Percentiles rank a stretch among this genome's conserved stretches.
phyloP scores from a whole-genome alignment of 1,140 invertebrate species.

The Drosophila asahinai region DNA sequence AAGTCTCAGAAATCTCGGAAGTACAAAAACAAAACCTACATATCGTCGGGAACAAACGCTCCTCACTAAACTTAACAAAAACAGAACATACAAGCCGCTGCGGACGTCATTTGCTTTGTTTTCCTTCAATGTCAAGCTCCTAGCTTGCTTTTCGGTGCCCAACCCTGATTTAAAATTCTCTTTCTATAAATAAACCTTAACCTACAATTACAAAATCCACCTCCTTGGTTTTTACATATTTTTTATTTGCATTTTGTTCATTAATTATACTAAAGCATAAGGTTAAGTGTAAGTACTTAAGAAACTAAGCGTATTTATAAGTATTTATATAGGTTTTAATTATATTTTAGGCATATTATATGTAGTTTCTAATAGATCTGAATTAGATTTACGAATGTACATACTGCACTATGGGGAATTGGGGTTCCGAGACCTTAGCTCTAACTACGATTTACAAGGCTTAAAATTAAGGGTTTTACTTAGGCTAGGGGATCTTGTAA shows the following conservation, averaged over 20 bases:
- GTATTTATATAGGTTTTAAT: slow-evolving; percentile 28
- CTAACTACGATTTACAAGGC: slow-evolving; percentile 39
- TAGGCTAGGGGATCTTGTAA: slow-evolving; percentile 14
- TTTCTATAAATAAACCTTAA: too few relatives aligned
- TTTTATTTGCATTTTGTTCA: slow-evolving; percentile 29
- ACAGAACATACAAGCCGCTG: too few relatives aligned
- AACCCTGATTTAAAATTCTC: neutral
- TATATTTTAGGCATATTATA: neutral
- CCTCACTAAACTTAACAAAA: too few relatives aligned
- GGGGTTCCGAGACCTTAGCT: slow-evolving; percentile 18
- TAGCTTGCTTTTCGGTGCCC: neutral
- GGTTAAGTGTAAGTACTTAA: slow-evolving; percentile 26
- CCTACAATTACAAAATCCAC: too few relatives aligned
- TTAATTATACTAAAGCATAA: slow-evolving; percentile 36
- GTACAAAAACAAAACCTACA: neutral
- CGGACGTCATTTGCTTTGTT: neutral
- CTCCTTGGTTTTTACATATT: slow-evolving; percentile 14
- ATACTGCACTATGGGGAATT: slow-evolving; percentile 23
- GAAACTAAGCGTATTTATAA: slow-evolving; percentile 21
- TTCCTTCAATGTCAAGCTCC: neutral
- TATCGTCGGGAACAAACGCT: neutral
- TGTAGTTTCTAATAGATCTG: slow-evolving; percentile 38
- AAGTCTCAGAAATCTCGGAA: neutral
- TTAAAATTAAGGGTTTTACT: slow-evolving; percentile 8
- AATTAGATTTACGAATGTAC: slow-evolving; percentile 43